phyloP scores from a whole-genome alignment of 2,797 vertebrate species.

The Gymnothorax javanicus region DNA sequence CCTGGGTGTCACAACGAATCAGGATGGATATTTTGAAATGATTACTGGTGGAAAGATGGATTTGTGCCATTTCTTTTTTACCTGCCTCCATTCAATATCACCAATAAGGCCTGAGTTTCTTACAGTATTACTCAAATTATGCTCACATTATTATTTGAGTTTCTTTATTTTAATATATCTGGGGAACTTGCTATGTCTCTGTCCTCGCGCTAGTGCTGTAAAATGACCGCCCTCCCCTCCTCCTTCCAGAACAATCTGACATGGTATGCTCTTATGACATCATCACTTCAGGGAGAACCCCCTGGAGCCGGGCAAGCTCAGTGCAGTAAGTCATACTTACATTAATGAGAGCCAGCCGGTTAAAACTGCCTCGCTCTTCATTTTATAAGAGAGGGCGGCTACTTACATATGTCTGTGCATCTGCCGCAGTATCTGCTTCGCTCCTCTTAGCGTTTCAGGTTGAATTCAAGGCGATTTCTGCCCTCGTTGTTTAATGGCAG shows the following conservation, averaged over 20 bases:
- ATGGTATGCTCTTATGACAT: neutral
- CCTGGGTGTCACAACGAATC: too few species aligned
- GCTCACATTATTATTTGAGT: too few species aligned
- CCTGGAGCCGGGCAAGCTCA: neutral
- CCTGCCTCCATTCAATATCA: too few species aligned
- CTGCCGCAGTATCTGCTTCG: neutral
- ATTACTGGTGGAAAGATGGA: too few species aligned
- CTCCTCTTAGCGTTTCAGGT: neutral
- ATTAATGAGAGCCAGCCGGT: neutral
- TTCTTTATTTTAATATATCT: too few species aligned
- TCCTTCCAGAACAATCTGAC: neutral
- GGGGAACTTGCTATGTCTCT: too few species aligned
- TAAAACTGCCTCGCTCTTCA: neutral
- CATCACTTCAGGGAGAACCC: neutral
- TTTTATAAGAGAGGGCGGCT: neutral
- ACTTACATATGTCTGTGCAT: neutral
- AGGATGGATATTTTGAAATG: too few species aligned
- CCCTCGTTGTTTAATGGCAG: neutral
- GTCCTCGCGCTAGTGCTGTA: too few species aligned
- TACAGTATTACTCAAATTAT: too few species aligned
- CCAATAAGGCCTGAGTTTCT: too few species aligned
- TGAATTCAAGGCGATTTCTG: neutral
- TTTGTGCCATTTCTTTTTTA: too few species aligned
- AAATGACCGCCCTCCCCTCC: neutral
- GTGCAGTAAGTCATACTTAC: neutral